Conservation (phyloP, 2,888 invertebrate species). For the Perizoma affinitatum region DNA sequence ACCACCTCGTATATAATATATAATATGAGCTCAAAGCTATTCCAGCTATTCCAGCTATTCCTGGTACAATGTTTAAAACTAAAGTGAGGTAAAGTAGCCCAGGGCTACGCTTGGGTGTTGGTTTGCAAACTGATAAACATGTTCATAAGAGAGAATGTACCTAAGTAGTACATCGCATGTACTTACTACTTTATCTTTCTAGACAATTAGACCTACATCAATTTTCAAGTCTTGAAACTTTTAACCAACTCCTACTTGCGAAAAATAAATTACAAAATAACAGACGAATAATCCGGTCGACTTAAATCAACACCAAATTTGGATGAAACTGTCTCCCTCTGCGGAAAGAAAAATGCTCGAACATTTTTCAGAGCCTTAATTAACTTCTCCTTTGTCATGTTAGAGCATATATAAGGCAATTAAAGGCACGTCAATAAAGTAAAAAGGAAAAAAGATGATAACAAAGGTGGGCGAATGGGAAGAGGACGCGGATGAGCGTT, state of each 20-base stretch:
- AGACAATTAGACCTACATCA: neutral
- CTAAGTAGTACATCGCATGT: too few species aligned
- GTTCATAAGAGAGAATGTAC: too few species aligned
- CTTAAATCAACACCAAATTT: conserved; percentile 29
- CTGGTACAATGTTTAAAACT: neutral
- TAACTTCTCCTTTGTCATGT: conserved; percentile 31
- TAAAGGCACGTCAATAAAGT: conserved; percentile 20
- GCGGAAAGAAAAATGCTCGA: conserved; percentile 16
- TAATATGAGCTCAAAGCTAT: conserved; percentile 14
- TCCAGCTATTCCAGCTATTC: neutral
- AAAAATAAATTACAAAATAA: conserved; percentile 29
- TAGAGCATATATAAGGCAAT: conserved; percentile 26
- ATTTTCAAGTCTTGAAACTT: too few species aligned
- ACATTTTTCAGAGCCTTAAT: conserved; percentile 28
- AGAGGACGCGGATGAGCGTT: conserved; percentile 47
- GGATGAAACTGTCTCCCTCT: conserved; percentile 21
- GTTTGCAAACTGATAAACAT: neutral
- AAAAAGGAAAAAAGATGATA: conserved; percentile 21
- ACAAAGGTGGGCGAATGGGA: conserved; percentile 16
- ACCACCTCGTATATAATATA: conserved; percentile 5
- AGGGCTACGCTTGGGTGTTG: too few species aligned
- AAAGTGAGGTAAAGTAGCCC: conserved; percentile 1
- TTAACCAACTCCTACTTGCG: neutral
- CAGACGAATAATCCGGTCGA: conserved; percentile 23
- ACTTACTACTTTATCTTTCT: neutral